Evolutionary conservation across 2,113 vertebrate genomes (phyloP), one percentile per base, ranked within the genome.

Genomic region (Mandrillus leucophaeus): DNA sequence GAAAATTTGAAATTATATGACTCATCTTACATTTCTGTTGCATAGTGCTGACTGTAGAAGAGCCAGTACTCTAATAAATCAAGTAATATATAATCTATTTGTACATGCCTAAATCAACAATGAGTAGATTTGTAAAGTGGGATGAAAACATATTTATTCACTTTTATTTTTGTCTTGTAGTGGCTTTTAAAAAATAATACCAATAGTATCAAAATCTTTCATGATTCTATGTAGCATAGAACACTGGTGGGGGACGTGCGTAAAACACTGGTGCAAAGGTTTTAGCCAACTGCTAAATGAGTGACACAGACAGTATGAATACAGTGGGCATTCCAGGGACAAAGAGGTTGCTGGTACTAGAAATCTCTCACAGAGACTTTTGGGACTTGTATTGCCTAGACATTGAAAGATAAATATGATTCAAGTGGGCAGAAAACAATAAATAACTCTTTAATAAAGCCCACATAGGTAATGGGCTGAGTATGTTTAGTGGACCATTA

Each of bases 111-210:
- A 30, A 90, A 30, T 90, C 23, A 94, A 38, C 25, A 82, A 9
- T 88, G n/a, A 89, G 73, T 92, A 13, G 17, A 75, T 70, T 93
- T 95, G 8, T 50, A 22, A 83, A 79, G 32, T 94, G 76, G 17
- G 18, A 48, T 55, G 20, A 89, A 82, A 48, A 20, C 35, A 73
- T 30, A 45, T 40, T 91, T 91, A 59, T 72, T 35, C 3, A 16
- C 80, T 25, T 85, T 88, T 84, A 70, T 32, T 95, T 96, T 76
- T 95, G 9, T 79, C 27, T 13, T 89, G 23, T 75, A 7, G 70
- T 93, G 59, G 22, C 66, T 81, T 95, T 95, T 85, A 68, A 14
- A 43, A 86, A 90, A 85, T 48, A 70, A 48, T 85, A 75, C 32
- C 48, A 95, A 0, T 76, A 38, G 8, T 88, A 85, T 76, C 3